Conservation (phyloP, 2,113 vertebrate genomes). For the Pseudopipra pipra region DNA sequence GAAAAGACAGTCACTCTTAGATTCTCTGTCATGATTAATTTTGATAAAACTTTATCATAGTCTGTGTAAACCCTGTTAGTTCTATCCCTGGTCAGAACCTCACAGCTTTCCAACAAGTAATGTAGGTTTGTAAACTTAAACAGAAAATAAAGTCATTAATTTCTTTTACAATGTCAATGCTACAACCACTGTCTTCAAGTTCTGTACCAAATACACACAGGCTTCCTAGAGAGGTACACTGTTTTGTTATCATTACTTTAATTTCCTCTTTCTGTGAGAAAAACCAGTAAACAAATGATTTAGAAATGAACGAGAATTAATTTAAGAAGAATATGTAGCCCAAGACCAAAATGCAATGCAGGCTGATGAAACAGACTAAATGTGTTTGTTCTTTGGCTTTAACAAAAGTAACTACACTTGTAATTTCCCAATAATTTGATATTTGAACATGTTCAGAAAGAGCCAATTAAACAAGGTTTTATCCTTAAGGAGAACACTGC, state of each 20-base stretch:
- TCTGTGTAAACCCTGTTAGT: not conserved
- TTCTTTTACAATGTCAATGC: not conserved
- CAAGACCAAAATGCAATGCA: not conserved
- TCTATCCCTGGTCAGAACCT: not conserved
- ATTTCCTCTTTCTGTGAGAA: not conserved
- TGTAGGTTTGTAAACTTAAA: not conserved
- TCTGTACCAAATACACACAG: not conserved
- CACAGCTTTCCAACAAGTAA: not conserved
- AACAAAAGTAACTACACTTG: not conserved
- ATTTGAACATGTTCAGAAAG: slow-evolving; percentile 9
- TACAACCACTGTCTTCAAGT: not conserved
- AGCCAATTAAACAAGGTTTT: not conserved
- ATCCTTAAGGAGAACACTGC: not conserved
- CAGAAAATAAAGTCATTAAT: not conserved
- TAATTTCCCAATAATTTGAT: slow-evolving; percentile 11
- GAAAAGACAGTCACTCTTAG: not conserved
- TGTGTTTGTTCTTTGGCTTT: slow-evolving; percentile 14
- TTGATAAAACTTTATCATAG: not conserved
- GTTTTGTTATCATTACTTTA: not conserved
- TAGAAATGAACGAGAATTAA: not conserved
- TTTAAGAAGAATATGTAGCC: not conserved
- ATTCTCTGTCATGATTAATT: not conserved
- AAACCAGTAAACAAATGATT: not conserved
- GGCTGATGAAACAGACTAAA: not conserved
- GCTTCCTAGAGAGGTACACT: not conserved